Conservation (phyloP, 2,797 vertebrate species). For the Valencia hispanica region DNA sequence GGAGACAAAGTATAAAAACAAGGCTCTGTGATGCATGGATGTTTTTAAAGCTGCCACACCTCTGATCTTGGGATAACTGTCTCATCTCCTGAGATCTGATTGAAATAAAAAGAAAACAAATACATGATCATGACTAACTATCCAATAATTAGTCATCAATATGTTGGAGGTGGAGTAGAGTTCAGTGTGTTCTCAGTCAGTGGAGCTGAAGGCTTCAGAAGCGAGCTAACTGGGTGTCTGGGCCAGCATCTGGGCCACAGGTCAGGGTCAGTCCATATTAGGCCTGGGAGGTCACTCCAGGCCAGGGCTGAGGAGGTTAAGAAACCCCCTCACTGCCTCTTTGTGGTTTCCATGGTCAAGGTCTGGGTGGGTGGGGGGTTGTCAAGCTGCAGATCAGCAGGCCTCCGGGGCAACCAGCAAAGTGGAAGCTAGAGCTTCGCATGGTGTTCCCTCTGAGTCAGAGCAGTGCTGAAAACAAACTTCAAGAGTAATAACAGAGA, state of each 20-base stretch:
- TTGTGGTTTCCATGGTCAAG: slow-evolving; percentile 21
- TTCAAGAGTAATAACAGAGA: neutral
- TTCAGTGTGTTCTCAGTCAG: slow-evolving; percentile 29
- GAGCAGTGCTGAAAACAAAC: neutral
- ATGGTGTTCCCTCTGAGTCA: neutral
- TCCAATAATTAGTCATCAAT: slow-evolving; percentile 16
- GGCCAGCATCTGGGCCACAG: slow-evolving; percentile 1
- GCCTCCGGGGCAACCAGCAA: neutral
- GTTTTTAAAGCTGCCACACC: slow-evolving; percentile 8
- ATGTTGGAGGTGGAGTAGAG: slow-evolving; percentile 19
- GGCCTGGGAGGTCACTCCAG: neutral
- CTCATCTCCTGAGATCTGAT: slow-evolving; percentile 49
- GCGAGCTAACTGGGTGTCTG: neutral
- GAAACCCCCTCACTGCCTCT: slow-evolving; percentile 22
- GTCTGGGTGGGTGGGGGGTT: neutral
- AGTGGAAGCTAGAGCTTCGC: neutral
- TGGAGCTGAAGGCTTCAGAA: slow-evolving; percentile 6
- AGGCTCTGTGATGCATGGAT: neutral
- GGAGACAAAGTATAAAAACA: neutral
- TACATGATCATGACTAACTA: slow-evolving; percentile 18
- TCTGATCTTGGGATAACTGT: slow-evolving; percentile 28
- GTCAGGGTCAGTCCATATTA: slow-evolving; percentile 6
- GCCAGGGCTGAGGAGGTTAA: neutral
- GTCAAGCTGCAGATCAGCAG: slow-evolving; percentile 14
- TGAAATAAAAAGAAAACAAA: slow-evolving; percentile 13